Evolutionary conservation across 2,888 invertebrate species (phyloP).

Genomic region (Sturmia bella): DNA sequence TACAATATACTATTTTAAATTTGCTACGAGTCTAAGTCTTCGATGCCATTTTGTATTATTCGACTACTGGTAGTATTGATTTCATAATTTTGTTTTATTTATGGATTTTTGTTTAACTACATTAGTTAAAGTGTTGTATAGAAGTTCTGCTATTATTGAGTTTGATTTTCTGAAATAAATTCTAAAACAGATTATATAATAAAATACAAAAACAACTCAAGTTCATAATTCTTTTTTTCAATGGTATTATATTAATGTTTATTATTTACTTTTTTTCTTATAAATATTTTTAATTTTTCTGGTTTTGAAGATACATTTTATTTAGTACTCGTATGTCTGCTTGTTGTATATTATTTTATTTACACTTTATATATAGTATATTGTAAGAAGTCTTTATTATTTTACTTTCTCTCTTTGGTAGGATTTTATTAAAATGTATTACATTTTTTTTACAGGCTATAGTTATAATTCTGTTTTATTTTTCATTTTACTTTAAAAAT

Average conservation of each 20-base stretch:
- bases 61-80: slow-evolving; percentile 39
- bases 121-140: slow-evolving; percentile 8
- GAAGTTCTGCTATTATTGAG: slow-evolving; percentile 37
- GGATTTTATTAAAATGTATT: slow-evolving; percentile 11
- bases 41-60: slow-evolving; percentile 47
- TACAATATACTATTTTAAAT: slow-evolving; percentile 20
- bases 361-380: slow-evolving; percentile 10
- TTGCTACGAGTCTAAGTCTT: slow-evolving; percentile 58
- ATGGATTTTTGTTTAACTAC: slow-evolving; percentile 15
- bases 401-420: slow-evolving; percentile 15
- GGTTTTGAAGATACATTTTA: too few species aligned
- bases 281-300: too few species aligned
- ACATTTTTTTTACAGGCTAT: slow-evolving; percentile 18
- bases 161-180: slow-evolving; percentile 9
- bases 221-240: not conserved
- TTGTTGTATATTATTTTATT: not conserved
- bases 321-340: too few species aligned
- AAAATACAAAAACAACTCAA: too few species aligned
- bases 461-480: too few species aligned
- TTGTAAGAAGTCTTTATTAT: slow-evolving; percentile 51
- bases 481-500: not conserved
- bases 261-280: not conserved
- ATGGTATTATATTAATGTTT: not conserved
- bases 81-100: slow-evolving; percentile 12
- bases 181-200: not conserved